Evolutionary conservation across 2,113 vertebrate genomes (phyloP).

Genomic region (Crotalus horridus): DNA sequence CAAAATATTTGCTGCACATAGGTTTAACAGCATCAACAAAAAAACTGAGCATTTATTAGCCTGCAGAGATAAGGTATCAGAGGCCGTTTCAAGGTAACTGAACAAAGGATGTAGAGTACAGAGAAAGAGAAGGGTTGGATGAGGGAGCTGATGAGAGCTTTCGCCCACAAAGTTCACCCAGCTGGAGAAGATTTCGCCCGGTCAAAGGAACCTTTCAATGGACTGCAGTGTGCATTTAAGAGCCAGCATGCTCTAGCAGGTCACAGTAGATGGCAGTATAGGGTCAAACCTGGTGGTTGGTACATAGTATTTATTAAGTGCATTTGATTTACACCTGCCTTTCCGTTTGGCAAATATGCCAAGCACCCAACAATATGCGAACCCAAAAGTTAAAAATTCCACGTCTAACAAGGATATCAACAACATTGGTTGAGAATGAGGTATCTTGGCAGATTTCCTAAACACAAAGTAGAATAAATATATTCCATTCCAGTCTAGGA

Average conservation of each 20-base stretch:
- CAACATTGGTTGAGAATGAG: not conserved
- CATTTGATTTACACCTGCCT: not conserved
- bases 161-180: not conserved
- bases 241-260: slow-evolving; percentile 17
- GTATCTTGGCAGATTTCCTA: not conserved
- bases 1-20: not conserved
- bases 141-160: not conserved
- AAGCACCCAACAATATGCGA: not conserved
- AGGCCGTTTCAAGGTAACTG: rapidly evolving
- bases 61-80: not conserved
- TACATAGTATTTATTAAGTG: not conserved
- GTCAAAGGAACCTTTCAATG: not conserved
- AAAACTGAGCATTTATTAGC: not conserved
- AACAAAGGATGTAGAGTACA: not conserved
- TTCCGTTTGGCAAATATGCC: not conserved
- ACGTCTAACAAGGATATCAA: not conserved
- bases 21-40: not conserved
- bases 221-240: not conserved
- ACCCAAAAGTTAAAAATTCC: not conserved
- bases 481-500: not conserved
- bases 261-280: not conserved
- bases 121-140: rapidly evolving
- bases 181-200: not conserved
- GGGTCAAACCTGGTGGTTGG: not conserved
- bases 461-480: not conserved